Conservation (phyloP, 1,140 invertebrate genomes). For the Drosophila punjabiensis region DNA sequence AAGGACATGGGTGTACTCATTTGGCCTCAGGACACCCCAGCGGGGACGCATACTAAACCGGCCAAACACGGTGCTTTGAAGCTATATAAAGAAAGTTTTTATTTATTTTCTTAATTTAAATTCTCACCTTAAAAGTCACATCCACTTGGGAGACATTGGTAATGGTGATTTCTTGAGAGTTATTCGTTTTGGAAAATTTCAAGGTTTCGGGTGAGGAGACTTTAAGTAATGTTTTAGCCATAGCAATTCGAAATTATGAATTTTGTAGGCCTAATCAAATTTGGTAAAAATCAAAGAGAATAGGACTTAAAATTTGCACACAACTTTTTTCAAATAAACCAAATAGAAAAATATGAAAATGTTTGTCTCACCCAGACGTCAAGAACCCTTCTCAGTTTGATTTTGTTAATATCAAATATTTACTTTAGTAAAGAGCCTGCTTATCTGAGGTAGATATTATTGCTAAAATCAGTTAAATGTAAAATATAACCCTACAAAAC, state of each 20-base stretch:
- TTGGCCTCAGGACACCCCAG: constrained; percentile 25
- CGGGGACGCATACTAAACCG: constrained; percentile 39
- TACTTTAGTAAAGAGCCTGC: not conserved
- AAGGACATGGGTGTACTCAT: constrained; percentile 2
- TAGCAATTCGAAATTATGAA: not conserved
- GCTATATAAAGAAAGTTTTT: not conserved
- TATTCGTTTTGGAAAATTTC: constrained; percentile 7
- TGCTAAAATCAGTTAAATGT: too few species aligned
- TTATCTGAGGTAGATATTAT: not conserved
- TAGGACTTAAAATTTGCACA: not conserved
- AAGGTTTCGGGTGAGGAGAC: constrained; percentile 16
- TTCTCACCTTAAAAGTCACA: constrained; percentile 42
- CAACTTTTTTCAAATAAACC: not conserved
- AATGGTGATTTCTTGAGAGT: not conserved
- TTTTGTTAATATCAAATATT: not conserved
- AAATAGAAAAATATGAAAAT: not conserved
- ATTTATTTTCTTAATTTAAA: not conserved
- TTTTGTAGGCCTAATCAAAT: not conserved
- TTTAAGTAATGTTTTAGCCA: constrained; percentile 2
- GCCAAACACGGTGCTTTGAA: constrained; percentile 31
- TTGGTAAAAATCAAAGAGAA: not conserved
- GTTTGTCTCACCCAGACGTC: not conserved
- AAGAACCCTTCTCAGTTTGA: constrained; percentile 2
- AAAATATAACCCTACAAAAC: too few species aligned
- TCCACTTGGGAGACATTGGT: constrained; percentile 1